Percentiles rank a stretch among this genome's conserved stretches.
These are phyloP conservation scores for Adela reaumurella DNA, from an alignment of 2,888 invertebrate genomes.

Conservation along the genomic window DNA sequence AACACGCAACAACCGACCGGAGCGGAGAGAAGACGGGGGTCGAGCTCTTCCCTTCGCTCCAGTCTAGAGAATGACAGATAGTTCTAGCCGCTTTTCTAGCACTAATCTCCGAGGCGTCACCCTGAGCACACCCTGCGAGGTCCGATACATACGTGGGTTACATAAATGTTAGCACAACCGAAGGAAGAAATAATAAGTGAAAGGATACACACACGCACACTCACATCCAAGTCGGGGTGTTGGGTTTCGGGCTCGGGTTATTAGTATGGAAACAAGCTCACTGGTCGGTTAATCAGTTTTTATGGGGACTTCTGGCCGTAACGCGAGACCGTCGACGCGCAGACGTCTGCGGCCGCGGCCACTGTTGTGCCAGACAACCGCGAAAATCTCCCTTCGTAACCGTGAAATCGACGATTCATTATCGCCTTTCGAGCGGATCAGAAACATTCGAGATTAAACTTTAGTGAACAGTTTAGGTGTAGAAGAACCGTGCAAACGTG, in stretches of 20 bases:
- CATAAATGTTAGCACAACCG: slow-evolving; percentile 1
- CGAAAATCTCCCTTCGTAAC: too few relatives aligned
- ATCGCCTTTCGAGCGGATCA: too few relatives aligned
- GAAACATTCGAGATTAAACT: too few relatives aligned
- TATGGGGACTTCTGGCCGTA: neutral
- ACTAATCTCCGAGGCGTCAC: slow-evolving; percentile 36
- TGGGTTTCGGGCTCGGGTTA: slow-evolving; percentile 13
- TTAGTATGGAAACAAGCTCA: slow-evolving; percentile 11
- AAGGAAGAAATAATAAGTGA: neutral
- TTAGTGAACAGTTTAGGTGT: too few relatives aligned
- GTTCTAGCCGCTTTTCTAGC: slow-evolving; percentile 48
- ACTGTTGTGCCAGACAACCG: too few relatives aligned
- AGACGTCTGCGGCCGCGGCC: neutral
- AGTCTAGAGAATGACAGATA: neutral
- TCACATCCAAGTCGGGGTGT: slow-evolving; percentile 34
- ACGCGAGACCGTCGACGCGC: neutral
- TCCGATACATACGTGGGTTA: neutral
- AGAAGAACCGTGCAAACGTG: too few relatives aligned
- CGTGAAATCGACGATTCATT: too few relatives aligned
- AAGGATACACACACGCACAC: slow-evolving; percentile 36
- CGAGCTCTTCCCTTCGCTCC: neutral
- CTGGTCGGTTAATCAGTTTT: slow-evolving; percentile 5
- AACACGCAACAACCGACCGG: slow-evolving; percentile 33
- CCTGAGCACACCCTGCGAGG: slow-evolving; percentile 20
- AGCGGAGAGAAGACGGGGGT: slow-evolving; percentile 22